Base-by-base conservation (phyloP, 2,888 invertebrate species). In the Pachydiplax longipennis region DNA sequence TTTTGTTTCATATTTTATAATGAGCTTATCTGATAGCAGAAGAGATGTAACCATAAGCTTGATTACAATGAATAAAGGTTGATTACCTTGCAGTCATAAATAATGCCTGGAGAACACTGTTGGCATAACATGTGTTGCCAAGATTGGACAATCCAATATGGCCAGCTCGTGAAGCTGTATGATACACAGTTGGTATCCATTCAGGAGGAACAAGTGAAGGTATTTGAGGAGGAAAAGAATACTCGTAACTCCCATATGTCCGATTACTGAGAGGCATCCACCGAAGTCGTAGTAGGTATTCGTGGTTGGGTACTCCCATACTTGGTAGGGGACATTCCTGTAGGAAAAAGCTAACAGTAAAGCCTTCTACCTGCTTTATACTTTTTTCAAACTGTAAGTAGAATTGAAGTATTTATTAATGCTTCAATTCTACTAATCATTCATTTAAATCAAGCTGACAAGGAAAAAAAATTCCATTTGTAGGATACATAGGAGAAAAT, bases 101-200 rank as follows among this genome's bases (percentile, higher is more conserved):
- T 80, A 98, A 94, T 0, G 98, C 97, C 93, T 98, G 98, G 91
- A 98, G 94, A 1, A 98, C 96, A 93, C 97, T 97, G 94, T 98
- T 98, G 97, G 98, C 97, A 92, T 98, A 98, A 93, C 98, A 98
- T 0, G 98, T 98, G 93, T 98, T 98, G 48, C 98, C 98, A 80
- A 98, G 95, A 94, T 98, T 98, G 73, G 96, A 95, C 37, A 98
- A 95, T 1, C 98, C 98, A 6, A 97, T 97, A 94, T 96, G 95
- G 91, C 94, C 94, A 18, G 94, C 92, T 65, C 92, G 92, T 81
- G 92, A 91, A 25, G 92, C 90, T 18, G 92, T 92, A 15, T 92
- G 91, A 0, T 93, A 92, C 91, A 92, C 92, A 18, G 92, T 92
- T 44, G 92, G 92, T 44, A 93, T 93, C 92, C 73, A 93, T 93